Base-by-base conservation (phyloP, 2,888 invertebrate genomes). In the Conchocele bisecta region DNA sequence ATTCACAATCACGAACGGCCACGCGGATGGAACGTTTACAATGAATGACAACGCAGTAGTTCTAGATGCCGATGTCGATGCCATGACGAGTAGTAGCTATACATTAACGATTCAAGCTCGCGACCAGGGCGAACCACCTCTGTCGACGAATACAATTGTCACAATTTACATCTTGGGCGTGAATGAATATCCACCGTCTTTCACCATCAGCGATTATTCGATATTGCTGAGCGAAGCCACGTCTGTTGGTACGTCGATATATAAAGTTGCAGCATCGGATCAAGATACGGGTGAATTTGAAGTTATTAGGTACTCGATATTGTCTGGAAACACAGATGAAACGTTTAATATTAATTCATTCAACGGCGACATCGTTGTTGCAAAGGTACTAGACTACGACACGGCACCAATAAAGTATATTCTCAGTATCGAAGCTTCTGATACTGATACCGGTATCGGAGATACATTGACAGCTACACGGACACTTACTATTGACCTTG, bases 141-240 rank as follows among this genome's bases (percentile, higher is more conserved):
- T 80, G 22, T 76, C 81, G n/a, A 67, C 86, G 7, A 73, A 65
- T 15, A 75, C 77, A 22, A 46, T 73, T 17, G 83, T 83, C 1
- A 51, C 73, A n/a, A 71, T 86, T n/a, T 57, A 67, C 7, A 66
- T 87, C 7, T 61, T 65, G 9, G 86, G 86, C 33, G 50, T 84
- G 2, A 88, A 88, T 65, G 88, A 88, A 48, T 83, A 86, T 54
- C 33, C 75, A 2, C 86, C 88, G 1, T 54, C 63, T 11, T 86
- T 86, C 65, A 46, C 63, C 2, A 69, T 67, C 0, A 39, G 56
- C 6, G 50, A 69, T 48, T 81, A 79, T 54, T 68, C 82, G n/a
- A 68, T 85, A 2, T 70, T 59, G 15, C 42, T 87, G 9, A 29
- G 60, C 0, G 87, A 87, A 65, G 65, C 83, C 35, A 72, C 70